Percentiles rank a stretch among this genome's conserved stretches.
Conservation (phyloP, 2,797 vertebrate species). For the Dendrocincla tyrannina region DNA sequence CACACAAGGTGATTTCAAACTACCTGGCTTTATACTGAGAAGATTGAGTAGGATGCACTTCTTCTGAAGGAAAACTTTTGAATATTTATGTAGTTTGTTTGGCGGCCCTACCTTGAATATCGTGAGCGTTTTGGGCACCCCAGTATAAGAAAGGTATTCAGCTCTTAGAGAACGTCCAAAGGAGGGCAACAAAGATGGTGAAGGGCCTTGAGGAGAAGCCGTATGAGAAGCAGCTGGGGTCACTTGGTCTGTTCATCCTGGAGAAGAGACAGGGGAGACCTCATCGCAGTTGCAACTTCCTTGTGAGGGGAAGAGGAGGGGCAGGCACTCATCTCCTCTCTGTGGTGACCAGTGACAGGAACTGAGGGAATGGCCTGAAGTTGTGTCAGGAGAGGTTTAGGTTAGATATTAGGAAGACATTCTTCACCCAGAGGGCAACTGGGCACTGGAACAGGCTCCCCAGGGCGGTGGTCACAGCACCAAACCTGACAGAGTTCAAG, state of each 20-base stretch:
- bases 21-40: background rate
- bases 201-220: too few relatives aligned
- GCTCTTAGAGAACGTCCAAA: background rate
- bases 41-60: background rate
- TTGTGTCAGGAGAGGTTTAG: background rate
- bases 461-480: background rate
- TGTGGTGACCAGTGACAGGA: background rate
- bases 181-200: background rate
- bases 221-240: background rate
- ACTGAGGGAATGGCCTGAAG: background rate
- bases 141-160: background rate
- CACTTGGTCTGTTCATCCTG: background rate
- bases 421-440: background rate
- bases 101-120: background rate
- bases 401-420: background rate
- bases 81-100: background rate
- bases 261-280: background rate
- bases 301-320: background rate
- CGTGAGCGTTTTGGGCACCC: background rate
- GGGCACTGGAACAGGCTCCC: background rate
- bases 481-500: background rate
- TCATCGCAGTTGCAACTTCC: background rate
- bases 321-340: background rate
- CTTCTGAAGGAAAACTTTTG: background rate
- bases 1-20: background rate